phyloP scores from a whole-genome alignment of 2,113 vertebrate species.

The Cyanocitta stelleri region DNA sequence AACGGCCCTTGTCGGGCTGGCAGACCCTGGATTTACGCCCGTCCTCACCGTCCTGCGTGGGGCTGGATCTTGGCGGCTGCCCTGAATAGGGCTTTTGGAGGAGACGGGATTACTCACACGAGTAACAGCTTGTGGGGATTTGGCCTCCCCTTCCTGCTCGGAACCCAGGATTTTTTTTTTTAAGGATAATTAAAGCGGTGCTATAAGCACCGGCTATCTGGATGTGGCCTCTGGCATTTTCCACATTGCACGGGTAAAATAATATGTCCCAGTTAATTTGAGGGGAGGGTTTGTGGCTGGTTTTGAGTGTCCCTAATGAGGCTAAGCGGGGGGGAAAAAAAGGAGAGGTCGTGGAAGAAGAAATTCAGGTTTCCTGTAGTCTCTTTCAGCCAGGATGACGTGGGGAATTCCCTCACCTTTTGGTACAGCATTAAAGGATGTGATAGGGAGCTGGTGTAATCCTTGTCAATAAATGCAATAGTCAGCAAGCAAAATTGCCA shows the following conservation, averaged over 20 bases:
- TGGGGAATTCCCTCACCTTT: conserved; percentile 41
- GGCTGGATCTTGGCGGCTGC: conserved; percentile 23
- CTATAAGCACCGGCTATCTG: not conserved
- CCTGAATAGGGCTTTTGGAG: conserved; percentile 40
- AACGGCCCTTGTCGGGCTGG: not conserved
- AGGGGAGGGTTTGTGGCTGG: not conserved
- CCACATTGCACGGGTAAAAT: not conserved
- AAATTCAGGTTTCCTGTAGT: not conserved
- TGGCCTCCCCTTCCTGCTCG: not conserved
- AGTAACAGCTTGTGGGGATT: conserved; percentile 35
- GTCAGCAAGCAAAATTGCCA: not conserved
- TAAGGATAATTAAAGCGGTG: not conserved
- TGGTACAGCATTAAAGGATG: not conserved
- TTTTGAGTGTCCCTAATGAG: not conserved
- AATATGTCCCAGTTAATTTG: not conserved
- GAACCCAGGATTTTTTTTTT: not conserved
- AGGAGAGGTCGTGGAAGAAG: not conserved
- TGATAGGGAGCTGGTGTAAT: not conserved
- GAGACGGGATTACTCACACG: conserved; percentile 27
- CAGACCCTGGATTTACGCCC: not conserved
- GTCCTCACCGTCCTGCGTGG: conserved; percentile 4
- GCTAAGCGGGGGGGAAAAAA: not conserved
- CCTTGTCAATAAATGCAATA: conserved; percentile 9
- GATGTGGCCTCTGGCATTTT: not conserved
- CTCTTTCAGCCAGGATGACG: not conserved